phyloP scores from a whole-genome alignment of 2,113 vertebrate species.

The Leucoraja erinaceus region DNA sequence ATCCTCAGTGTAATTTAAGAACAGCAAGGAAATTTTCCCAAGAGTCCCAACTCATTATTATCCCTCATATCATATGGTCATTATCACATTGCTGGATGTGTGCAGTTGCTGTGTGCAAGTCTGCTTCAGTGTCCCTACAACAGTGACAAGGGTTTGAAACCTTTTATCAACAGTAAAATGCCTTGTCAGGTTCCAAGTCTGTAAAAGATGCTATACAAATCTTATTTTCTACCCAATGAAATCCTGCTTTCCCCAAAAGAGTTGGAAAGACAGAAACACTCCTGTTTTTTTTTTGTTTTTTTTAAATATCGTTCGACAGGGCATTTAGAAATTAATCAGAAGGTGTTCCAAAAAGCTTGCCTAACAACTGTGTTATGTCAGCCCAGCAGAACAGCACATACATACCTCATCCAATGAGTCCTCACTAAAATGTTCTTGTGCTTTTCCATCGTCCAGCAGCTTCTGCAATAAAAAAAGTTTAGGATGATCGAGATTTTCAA shows the following conservation, averaged over 20 bases:
- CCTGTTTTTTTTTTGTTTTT: not conserved
- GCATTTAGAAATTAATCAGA: not conserved
- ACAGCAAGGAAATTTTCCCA: not conserved
- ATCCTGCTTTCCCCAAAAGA: not conserved
- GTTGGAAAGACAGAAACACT: not conserved
- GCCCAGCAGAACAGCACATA: slow-evolving; percentile 20
- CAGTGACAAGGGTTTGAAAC: not conserved
- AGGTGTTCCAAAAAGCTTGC: not conserved
- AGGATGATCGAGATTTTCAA: not conserved
- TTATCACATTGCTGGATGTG: not conserved
- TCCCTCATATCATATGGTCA: not conserved
- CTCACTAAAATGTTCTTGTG: slow-evolving; percentile 55
- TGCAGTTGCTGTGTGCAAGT: not conserved
- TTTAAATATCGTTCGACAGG: not conserved
- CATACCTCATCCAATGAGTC: slow-evolving; percentile 60
- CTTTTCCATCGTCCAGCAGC: slow-evolving; percentile 57
- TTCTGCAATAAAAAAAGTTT: slow-evolving; percentile 48
- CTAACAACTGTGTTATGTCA: not conserved
- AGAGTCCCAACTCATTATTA: not conserved
- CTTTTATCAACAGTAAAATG: not conserved
- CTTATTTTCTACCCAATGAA: not conserved
- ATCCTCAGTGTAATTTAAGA: not conserved
- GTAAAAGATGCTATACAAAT: too few relatives aligned
- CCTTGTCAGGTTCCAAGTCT: not conserved
- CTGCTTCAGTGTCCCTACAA: not conserved